Conservation (phyloP, 2,888 invertebrate genomes). For the Drosophila cyrtoloma region DNA sequence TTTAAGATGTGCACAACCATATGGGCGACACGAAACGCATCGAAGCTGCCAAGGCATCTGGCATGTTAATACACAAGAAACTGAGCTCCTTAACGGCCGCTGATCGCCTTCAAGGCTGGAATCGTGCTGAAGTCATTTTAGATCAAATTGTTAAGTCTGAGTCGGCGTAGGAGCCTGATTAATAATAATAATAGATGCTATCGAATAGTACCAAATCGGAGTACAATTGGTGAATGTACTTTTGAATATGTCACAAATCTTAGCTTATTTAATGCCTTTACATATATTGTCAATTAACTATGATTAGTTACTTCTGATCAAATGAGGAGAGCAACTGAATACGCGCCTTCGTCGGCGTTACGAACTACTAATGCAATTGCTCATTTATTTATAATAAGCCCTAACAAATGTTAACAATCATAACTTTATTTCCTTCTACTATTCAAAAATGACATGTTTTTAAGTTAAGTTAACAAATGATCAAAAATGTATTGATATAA, state of each 20-base stretch:
- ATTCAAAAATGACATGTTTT: constrained; percentile 18
- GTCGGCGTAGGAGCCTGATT: constrained; percentile 11
- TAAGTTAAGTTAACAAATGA: constrained; percentile 15
- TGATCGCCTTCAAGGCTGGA: constrained; percentile 60
- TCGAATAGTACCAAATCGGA: constrained; percentile 19
- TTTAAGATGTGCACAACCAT: constrained; percentile 84
- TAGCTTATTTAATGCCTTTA: neutral
- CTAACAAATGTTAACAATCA: neutral
- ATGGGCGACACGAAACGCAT: constrained; percentile 82
- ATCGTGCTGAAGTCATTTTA: constrained; percentile 31
- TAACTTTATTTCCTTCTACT: neutral
- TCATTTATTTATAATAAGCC: neutral
- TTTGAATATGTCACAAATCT: neutral
- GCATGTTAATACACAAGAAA: constrained; percentile 83
- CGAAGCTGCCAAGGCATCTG: constrained; percentile 79
- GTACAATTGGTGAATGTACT: constrained; percentile 16
- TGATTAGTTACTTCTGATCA: neutral
- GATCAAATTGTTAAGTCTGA: constrained; percentile 39
- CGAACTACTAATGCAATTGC: neutral
- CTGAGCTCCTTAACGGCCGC: constrained; percentile 78
- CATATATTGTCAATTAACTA: constrained; percentile 15
- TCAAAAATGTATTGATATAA: neutral
- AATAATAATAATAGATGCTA: constrained; percentile 9
- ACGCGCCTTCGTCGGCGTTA: neutral
- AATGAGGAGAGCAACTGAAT: neutral